Base-by-base conservation (phyloP, 2,113 vertebrate species). In the Aptenodytes forsteri region DNA sequence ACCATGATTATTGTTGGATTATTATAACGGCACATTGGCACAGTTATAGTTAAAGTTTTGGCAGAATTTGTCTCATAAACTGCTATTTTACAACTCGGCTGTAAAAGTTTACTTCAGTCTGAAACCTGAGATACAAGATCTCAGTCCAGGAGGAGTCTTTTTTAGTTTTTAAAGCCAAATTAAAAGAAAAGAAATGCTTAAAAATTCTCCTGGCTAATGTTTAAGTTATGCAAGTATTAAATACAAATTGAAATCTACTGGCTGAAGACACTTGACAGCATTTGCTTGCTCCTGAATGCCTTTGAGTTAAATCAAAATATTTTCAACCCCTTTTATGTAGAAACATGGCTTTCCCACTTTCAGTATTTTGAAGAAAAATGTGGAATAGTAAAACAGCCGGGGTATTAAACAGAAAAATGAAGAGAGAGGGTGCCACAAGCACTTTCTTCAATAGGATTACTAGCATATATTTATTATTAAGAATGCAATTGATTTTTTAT, bases 41-140 rank as follows among this genome's bases (percentile, higher is more conserved):
- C 91, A 76, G 96, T 96, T 97, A 97, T 96, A 97, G 97, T 98
- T 98, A 98, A 98, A 96, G 89, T 83, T 95, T 97, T 97, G 98
- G 97, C 98, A 97, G 82, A 95, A 94, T 98, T 97, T 97, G 87
- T 93, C 96, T 89, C 97, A 96, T 97, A 98, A 98, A 97, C 96
- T 98, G 97, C 89, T 97, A 95, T 97, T 98, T 98, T 98, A 98
- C 95, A 97, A 95, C 95, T 97, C 20, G 13, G 87, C 96, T 96
- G 93, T 98, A 98, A 98, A 98, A 98, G 95, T 98, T 98, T 97
- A 97, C 97, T 98, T 98, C 96, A 3, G 77, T 93, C 94, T 98
- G 98, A 97, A 98, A 98, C 95, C 85, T 97, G 97, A 98, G 98
- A 97, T 97, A 97, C 91, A 98, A 97, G 93, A 95, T 95, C 93